These are phyloP conservation scores for Laupala kohalensis DNA, from an alignment of 1,140 invertebrate species.

Conservation along the genomic window DNA sequence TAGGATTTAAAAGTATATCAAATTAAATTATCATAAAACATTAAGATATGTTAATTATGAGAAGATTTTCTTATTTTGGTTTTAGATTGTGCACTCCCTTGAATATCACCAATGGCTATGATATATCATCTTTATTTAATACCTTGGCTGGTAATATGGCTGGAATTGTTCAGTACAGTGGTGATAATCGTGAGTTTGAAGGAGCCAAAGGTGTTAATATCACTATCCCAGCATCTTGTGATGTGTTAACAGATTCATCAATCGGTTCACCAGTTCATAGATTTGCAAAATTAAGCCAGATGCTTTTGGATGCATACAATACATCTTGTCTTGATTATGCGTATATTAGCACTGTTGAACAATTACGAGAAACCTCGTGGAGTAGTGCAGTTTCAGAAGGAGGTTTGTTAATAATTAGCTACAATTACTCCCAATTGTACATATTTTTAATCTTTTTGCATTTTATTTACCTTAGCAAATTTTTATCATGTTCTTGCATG, in stretches of 20 bases:
- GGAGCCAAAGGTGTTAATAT: slow-evolving; percentile 46
- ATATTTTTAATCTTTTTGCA: no score
- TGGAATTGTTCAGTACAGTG: slow-evolving; percentile 86
- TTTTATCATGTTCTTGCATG: slow-evolving; percentile 9
- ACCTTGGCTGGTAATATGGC: slow-evolving; percentile 71
- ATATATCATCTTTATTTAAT: slow-evolving; percentile 68
- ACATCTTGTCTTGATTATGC: slow-evolving; percentile 71
- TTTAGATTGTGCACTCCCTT: slow-evolving; percentile 65
- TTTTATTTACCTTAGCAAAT: slow-evolving; percentile 9
- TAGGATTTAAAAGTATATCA: no score
- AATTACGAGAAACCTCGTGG: slow-evolving; percentile 59
- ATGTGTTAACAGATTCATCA: slow-evolving; percentile 52
- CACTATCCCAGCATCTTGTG: slow-evolving; percentile 67
- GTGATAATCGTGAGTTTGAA: slow-evolving; percentile 69
- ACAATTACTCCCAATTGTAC: no score
- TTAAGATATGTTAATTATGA: no score
- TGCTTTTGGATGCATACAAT: slow-evolving; percentile 51
- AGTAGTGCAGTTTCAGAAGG: slow-evolving; percentile 41
- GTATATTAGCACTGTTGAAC: slow-evolving; percentile 64
- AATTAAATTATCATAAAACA: no score
- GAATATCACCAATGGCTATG: slow-evolving; percentile 45
- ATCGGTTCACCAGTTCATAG: slow-evolving; percentile 47
- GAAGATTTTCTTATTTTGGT: neutral
- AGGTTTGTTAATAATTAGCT: no score
- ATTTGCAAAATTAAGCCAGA: slow-evolving; percentile 55